phyloP scores from a whole-genome alignment of 2,113 vertebrate species.

The Ictalurus punctatus region DNA sequence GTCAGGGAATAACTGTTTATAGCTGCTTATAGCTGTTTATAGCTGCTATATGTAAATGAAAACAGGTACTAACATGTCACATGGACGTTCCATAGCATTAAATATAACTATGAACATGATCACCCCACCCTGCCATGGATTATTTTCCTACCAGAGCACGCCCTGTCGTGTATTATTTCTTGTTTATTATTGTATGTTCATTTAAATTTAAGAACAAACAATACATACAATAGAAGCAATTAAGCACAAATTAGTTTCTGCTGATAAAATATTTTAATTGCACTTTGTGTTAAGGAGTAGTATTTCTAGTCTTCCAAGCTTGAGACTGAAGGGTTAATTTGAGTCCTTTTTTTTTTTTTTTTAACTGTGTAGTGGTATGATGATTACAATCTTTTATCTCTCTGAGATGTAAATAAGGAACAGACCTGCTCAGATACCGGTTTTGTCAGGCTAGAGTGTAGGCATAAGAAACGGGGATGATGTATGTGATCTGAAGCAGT shows the following conservation, averaged over 20 bases:
- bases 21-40: neutral
- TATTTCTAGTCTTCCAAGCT: conserved; percentile 3
- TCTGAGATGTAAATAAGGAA: conserved; percentile 30
- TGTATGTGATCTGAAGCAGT: neutral
- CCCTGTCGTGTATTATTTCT: neutral
- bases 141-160: neutral
- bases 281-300: neutral
- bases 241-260: neutral
- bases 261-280: neutral
- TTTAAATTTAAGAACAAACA: neutral
- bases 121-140: neutral
- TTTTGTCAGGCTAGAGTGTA: conserved; percentile 32
- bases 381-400: conserved; percentile 28
- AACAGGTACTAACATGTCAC: neutral
- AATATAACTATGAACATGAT: neutral
- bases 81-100: neutral
- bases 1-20: neutral
- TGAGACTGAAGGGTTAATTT: neutral
- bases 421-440: conserved; percentile 25
- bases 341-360: neutral
- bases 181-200: neutral
- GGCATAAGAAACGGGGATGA: neutral
- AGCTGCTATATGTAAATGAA: neutral
- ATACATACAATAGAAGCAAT: neutral
- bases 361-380: neutral